A percentile compares a stretch with the other conserved stretches of the same genome.
These are phyloP conservation scores for Ischnus inquisitorius DNA, from an alignment of 2,888 invertebrate species.

Conservation along the genomic window DNA sequence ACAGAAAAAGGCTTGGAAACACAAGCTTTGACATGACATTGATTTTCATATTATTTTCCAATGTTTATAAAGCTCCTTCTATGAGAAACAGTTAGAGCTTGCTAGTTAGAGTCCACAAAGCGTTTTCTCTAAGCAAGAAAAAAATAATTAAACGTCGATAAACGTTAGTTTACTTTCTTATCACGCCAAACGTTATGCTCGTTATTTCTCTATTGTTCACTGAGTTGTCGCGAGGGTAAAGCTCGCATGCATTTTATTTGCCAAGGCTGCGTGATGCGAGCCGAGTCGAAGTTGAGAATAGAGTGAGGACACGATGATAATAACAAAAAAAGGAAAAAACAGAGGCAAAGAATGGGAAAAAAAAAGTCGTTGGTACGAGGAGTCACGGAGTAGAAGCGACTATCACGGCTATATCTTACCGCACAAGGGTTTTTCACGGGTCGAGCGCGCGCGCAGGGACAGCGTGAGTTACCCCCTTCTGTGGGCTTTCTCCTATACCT, in stretches of 20 bases:
- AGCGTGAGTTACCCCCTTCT: slow-evolving; percentile 60
- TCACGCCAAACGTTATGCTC: neutral
- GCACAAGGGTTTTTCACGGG: slow-evolving; percentile 71
- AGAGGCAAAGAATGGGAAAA: slow-evolving; percentile 3
- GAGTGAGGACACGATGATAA: slow-evolving; percentile 22
- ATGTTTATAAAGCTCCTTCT: too few species aligned
- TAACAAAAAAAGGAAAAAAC: slow-evolving; percentile 11
- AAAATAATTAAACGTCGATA: neutral
- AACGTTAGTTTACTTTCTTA: neutral
- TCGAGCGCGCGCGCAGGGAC: slow-evolving; percentile 48
- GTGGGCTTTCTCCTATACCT: slow-evolving; percentile 21
- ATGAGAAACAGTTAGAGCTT: too few species aligned
- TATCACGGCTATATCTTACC: slow-evolving; percentile 76
- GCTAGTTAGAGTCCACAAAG: too few species aligned
- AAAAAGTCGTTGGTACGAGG: slow-evolving; percentile 71
- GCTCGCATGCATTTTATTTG: neutral
- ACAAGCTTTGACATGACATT: too few species aligned
- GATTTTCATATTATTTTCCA: too few species aligned
- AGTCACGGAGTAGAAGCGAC: slow-evolving; percentile 68
- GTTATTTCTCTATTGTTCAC: neutral
- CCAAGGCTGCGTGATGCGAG: slow-evolving; percentile 10
- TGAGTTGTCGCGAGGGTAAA: slow-evolving; percentile 12
- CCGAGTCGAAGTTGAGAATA: neutral
- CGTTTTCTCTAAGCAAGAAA: neutral
- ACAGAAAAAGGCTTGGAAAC: too few species aligned